Evolutionary conservation across 2,113 vertebrate genomes (phyloP), one percentile per base, ranked within the genome.

Genomic region (Saguinus midas): DNA sequence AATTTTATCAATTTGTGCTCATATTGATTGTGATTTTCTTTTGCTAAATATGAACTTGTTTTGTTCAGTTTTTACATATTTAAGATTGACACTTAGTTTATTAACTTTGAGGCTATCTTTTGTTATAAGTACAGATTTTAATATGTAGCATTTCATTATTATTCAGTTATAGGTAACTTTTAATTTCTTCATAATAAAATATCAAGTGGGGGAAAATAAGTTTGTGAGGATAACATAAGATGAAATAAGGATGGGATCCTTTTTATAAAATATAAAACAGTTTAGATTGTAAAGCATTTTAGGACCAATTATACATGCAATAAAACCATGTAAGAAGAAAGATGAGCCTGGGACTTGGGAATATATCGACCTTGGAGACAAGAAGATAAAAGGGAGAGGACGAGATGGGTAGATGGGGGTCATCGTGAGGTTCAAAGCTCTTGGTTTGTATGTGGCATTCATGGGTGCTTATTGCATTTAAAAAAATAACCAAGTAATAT

Each of bases 161-260:
- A 40, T 85, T 94, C 18, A 85, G 37, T 73, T 68, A 16, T 81
- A 57, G 64, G 7, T 83, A 92, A 70, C 88, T 95, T 95, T 82
- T 35, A 66, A 87, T 85, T 92, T 93, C 7, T 88, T 82, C 82
- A 3, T 88, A 85, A 90, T 91, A 85, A 80, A 81, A 88, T 90
- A 91, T 58, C 90, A 73, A 94, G 32, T 50, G 8, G 16, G 8
- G 6, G 7, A 61, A 79, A 87, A 16, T 82, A 91, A 45, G 35
- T 14, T 70, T 25, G 40, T 20, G 85, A 48, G 25, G 3, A 57
- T 84, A 21, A 32, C 3, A 73, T 32, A 48, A 4, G 8, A 73
- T 35, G 50, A 13, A 57, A 7, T 90, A 52, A 90, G 32, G 8
- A 55, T 94, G 0, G 68, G 37, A 80, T 68, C 14, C 10, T 48